Conservation (phyloP, 2,113 vertebrate species). For the Lipotes vexillifer region DNA sequence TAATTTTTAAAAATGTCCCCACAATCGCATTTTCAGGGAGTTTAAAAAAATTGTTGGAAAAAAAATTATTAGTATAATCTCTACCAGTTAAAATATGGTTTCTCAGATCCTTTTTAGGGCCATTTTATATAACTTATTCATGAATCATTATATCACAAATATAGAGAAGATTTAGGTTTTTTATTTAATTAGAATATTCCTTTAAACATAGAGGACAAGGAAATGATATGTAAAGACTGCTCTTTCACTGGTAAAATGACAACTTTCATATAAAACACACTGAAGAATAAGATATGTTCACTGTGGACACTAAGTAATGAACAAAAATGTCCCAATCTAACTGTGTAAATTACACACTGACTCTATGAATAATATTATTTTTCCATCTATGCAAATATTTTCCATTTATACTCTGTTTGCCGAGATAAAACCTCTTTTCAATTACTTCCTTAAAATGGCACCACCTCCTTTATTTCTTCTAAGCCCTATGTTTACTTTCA, state of each 20-base stretch:
- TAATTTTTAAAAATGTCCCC: neutral
- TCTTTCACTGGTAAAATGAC: neutral
- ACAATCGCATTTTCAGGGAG: neutral
- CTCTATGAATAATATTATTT: neutral
- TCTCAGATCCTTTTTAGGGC: neutral
- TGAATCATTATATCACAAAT: neutral
- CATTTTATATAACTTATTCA: neutral
- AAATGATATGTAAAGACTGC: neutral
- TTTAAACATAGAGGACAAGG: neutral
- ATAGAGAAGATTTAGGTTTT: neutral
- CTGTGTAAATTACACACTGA: constrained; percentile 1
- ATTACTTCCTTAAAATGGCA: constrained; percentile 2
- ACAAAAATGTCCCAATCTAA: neutral
- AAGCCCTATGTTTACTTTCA: neutral
- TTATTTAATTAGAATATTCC: neutral
- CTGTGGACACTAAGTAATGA: neutral
- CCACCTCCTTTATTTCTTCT: neutral
- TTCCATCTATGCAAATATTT: constrained; percentile 17
- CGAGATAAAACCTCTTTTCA: neutral
- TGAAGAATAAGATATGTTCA: neutral
- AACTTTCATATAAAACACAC: neutral
- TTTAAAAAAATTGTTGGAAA: neutral
- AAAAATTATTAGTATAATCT: neutral
- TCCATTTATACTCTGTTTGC: neutral
- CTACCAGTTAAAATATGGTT: neutral